Base-by-base conservation (phyloP, 2,888 invertebrate genomes). In the Melipona beecheii region DNA sequence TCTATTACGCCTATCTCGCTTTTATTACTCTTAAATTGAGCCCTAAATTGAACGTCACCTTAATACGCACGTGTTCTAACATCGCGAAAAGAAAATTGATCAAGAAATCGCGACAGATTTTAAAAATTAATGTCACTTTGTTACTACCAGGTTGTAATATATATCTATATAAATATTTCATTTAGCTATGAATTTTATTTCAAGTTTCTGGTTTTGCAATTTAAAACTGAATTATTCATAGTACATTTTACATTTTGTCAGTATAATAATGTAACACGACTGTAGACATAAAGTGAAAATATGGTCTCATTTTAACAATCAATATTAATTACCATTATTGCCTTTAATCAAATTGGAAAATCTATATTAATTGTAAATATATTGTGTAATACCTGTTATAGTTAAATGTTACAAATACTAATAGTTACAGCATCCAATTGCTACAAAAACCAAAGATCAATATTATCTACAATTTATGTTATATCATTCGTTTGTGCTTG, bases 1-100 rank as follows among this genome's bases (percentile, higher is more conserved):
- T 74, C 74, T 78, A 76, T 84, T 82, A 78, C 73, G 19, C 58
- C 77, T 82, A 84, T 80, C 81, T 81, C 62, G 76, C 56, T 65
- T 86, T 78, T 83, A 85, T 87, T 76, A 68, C 68, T 62, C 83
- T 78, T 27, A 76, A 70, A 82, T 73, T 72, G 78, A 78, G 66
- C 79, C 74, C 68, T 80, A 68, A 78, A 65, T 27, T n/a, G 56
- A 65, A 49, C 76, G 62, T 24, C 76, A 56, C 58, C 15, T 60
- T 13, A 21, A 6, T 36, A 9, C 11, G 0, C 21, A 9, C 11
- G 21, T 27, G 43, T 66, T 6, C 13, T 19, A 31, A 69, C 19
- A 27, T 5, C 2, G 31, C 19, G 6, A 0, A 13, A 19, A 24
- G 68, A 50, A 50, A 50, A 65, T 65, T 17, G 17, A 43, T 65